phyloP scores from a whole-genome alignment of 2,888 invertebrate species.

The Yponomeuta plumbellus region DNA sequence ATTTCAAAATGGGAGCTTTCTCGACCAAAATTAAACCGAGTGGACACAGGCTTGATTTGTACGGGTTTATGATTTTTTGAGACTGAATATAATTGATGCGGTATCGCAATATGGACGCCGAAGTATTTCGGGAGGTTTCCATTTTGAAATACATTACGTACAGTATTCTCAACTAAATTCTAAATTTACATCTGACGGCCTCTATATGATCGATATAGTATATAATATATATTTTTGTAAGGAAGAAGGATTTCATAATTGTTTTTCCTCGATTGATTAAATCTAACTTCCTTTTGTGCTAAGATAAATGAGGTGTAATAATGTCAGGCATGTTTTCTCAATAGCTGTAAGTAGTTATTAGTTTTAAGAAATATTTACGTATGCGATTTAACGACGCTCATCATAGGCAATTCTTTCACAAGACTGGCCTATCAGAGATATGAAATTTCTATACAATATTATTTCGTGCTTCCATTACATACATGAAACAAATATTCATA shows the following conservation, averaged over 20 bases:
- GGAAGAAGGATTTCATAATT: conserved; percentile 1
- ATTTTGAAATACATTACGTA: not conserved
- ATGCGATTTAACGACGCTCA: not conserved
- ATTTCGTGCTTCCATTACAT: conserved; percentile 10
- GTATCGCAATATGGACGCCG: not conserved
- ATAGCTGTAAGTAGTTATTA: conserved; percentile 11
- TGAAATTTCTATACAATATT: not conserved
- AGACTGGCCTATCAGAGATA: not conserved
- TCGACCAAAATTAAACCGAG: not conserved
- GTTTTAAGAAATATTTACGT: conserved; percentile 11
- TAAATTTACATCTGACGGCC: conserved; percentile 7
- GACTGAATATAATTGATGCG: not conserved
- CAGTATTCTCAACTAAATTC: not conserved
- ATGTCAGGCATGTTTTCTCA: conserved; percentile 9
- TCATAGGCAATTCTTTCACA: not conserved
- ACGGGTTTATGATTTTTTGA: conserved; percentile 4
- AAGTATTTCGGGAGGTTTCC: not conserved
- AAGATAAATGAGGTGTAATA: conserved; percentile 1
- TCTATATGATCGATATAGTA: not conserved
- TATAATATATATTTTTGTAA: conserved; percentile 12
- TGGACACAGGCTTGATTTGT: not conserved
- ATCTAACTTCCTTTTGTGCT: conserved; percentile 3
- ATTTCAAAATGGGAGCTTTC: conserved; percentile 5
- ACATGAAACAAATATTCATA: not conserved
- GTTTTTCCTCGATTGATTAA: not conserved